These are phyloP conservation scores for Matsumyia berberina DNA, from an alignment of 2,888 invertebrate genomes.

Conservation along the genomic window DNA sequence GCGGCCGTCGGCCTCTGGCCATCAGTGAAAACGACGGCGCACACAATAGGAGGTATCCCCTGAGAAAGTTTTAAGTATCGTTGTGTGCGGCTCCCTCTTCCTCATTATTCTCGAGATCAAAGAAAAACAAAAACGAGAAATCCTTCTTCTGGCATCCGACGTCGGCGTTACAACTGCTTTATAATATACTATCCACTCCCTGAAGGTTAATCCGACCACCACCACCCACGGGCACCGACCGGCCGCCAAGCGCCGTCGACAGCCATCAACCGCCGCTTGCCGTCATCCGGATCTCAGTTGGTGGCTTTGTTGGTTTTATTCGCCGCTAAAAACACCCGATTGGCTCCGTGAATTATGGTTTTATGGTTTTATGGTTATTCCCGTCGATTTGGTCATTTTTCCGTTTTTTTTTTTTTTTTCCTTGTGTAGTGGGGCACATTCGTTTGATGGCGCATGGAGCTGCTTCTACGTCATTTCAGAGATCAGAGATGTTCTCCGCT, in stretches of 20 bases:
- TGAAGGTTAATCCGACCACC: constrained; percentile 1
- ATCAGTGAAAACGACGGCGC: neutral
- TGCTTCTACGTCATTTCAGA: constrained; percentile 26
- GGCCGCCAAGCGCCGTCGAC: neutral
- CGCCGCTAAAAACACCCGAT: constrained; percentile 43
- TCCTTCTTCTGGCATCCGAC: neutral
- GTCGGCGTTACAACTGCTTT: neutral
- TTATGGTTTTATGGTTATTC: constrained; percentile 43
- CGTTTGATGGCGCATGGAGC: constrained; percentile 6
- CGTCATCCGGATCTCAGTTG: constrained; percentile 10
- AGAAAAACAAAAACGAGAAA: neutral
- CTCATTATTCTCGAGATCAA: constrained; percentile 12
- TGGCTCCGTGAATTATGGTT: constrained; percentile 39
- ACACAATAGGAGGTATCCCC: neutral
- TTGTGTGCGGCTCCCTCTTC: too few species aligned
- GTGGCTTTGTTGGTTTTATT: constrained; percentile 37
- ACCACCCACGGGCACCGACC: neutral
- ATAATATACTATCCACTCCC: neutral
- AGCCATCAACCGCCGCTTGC: neutral
- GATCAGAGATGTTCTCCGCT: constrained; percentile 29
- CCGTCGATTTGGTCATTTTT: constrained; percentile 33
- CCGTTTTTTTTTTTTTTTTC: constrained; percentile 8
- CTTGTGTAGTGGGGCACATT: neutral
- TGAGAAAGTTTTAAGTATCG: neutral
- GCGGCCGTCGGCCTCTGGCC: neutral